Conservation (phyloP, 1,140 invertebrate species). For the Latrodectus geometricus region DNA sequence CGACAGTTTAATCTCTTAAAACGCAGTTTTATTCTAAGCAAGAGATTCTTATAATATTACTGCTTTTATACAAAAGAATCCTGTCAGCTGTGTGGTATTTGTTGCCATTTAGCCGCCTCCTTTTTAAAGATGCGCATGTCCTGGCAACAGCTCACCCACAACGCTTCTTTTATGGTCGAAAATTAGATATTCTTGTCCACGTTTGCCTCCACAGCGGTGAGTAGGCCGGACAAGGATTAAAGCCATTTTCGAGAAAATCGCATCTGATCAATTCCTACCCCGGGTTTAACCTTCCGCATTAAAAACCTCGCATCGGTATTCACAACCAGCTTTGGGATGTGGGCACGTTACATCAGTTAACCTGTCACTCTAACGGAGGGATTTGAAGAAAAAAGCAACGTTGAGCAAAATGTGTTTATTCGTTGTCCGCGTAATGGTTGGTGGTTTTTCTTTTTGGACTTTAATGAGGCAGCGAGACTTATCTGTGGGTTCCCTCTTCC, state of each 20-base stretch:
- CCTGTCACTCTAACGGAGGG: conserved; percentile 5
- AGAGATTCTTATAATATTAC: too few relatives aligned
- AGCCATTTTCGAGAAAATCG: not conserved
- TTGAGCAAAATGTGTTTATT: conserved; percentile 6
- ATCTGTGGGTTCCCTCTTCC: not conserved
- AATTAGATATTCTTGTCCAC: too few relatives aligned
- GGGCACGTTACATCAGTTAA: conserved; percentile 19
- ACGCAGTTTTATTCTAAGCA: too few relatives aligned
- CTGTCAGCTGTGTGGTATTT: too few relatives aligned
- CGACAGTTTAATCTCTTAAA: too few relatives aligned
- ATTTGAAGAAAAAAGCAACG: not conserved
- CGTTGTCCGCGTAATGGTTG: conserved; percentile 4
- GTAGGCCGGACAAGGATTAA: too few relatives aligned
- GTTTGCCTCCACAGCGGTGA: too few relatives aligned
- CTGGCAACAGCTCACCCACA: too few relatives aligned
- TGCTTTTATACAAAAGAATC: too few relatives aligned
- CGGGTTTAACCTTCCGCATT: not conserved
- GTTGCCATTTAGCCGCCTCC: too few relatives aligned
- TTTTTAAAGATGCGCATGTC: too few relatives aligned
- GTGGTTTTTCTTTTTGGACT: not conserved
- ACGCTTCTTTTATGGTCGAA: too few relatives aligned
- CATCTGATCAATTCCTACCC: not conserved
- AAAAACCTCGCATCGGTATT: not conserved
- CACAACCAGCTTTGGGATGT: not conserved
- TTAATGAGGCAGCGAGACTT: conserved; percentile 28